Conservation (phyloP, 2,113 vertebrate species). For the Lampris incognitus region DNA sequence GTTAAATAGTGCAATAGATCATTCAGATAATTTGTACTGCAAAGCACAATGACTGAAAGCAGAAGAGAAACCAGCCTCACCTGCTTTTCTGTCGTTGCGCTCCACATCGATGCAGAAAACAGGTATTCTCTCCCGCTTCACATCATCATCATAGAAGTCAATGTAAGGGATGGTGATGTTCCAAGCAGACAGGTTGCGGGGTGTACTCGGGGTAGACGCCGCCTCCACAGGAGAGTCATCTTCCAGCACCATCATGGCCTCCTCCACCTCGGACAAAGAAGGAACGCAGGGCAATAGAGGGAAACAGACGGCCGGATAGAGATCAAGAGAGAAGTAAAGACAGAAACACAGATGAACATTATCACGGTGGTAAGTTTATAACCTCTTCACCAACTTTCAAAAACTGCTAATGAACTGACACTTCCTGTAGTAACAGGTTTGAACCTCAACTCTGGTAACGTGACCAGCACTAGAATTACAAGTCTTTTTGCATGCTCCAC, state of each 20-base stretch:
- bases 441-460: no score
- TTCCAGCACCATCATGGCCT: conserved; percentile 96
- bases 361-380: background rate
- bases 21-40: no score
- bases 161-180: conserved; percentile 95
- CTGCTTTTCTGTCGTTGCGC: conserved; percentile 92
- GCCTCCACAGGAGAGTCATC: conserved; percentile 94
- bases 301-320: background rate
- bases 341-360: background rate
- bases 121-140: conserved; percentile 93
- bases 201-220: conserved; percentile 91
- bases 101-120: conserved; percentile 98
- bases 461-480: no score
- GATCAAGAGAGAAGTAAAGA: background rate
- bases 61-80: conserved; percentile 70
- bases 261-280: conserved; percentile 86
- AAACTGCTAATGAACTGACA: no score
- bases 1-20: no score
- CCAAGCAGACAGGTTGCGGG: conserved; percentile 95
- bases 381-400: no score
- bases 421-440: background rate
- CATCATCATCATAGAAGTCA: conserved; percentile 93
- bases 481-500: no score
- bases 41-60: no score
- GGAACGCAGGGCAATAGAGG: background rate